phyloP scores from a whole-genome alignment of 2,113 vertebrate genomes.

The Natator depressus region DNA sequence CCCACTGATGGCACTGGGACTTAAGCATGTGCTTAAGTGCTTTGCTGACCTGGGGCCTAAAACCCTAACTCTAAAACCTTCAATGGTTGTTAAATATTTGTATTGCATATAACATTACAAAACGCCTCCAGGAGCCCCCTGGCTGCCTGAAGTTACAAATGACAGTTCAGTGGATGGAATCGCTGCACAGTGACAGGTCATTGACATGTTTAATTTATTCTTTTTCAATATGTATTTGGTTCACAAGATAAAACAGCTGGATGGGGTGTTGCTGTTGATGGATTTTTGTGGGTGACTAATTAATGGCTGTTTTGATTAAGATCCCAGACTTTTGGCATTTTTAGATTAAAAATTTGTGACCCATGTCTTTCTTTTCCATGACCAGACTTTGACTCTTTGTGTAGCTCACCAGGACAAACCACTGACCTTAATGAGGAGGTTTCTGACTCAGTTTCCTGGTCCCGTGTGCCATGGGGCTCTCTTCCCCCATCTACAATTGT shows the following conservation, averaged over 20 bases:
- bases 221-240: slow-evolving; percentile 25
- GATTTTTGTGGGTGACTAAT: background rate
- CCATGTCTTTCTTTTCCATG: background rate
- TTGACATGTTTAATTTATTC: background rate
- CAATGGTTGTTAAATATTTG: background rate
- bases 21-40: background rate
- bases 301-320: background rate
- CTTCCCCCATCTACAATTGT: background rate
- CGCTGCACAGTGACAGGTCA: background rate
- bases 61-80: background rate
- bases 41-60: background rate
- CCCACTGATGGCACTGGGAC: background rate
- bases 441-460: background rate
- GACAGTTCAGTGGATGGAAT: background rate
- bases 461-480: background rate
- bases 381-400: background rate
- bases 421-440: background rate
- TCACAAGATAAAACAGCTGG: background rate
- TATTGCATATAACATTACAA: slow-evolving; percentile 8
- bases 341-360: background rate
- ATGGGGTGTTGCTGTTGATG: background rate
- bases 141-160: background rate
- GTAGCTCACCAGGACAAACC: background rate
- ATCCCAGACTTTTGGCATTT: accelerated
- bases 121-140: background rate